A percentile compares a stretch with the other conserved stretches of the same genome.
Conservation (phyloP, 2,888 invertebrate species). For the Ectemnius lituratus region DNA sequence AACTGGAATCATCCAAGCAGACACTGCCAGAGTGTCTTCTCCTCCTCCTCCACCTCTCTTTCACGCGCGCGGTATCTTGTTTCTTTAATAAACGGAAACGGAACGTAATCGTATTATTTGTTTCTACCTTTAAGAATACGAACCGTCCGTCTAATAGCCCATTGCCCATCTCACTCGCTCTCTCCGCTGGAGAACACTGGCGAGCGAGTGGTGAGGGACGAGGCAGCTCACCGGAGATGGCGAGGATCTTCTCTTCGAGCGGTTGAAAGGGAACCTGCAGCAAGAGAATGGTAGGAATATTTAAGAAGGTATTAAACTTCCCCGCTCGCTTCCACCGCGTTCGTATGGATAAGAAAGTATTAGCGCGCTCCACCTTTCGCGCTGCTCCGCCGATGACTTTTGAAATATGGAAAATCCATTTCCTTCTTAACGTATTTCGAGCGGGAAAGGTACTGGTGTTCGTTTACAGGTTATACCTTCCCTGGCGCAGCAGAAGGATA, state of each 20-base stretch:
- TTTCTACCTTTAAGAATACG: conserved; percentile 73
- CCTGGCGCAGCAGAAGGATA: neutral
- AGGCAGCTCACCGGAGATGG: conserved; percentile 23
- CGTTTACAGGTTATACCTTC: neutral
- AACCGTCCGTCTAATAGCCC: conserved; percentile 64
- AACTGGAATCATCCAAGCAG: conserved; percentile 57
- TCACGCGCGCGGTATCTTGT: conserved; percentile 72
- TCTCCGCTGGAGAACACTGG: neutral
- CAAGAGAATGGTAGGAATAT: conserved; percentile 73
- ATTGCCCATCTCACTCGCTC: neutral
- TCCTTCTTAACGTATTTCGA: neutral
- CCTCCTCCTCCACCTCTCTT: too few relatives aligned
- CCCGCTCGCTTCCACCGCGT: conserved; percentile 45
- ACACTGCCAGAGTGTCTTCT: conserved; percentile 50
- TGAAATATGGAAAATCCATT: conserved; percentile 68
- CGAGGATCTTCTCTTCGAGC: conserved; percentile 41
- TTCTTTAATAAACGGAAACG: conserved; percentile 78
- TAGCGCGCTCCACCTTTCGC: conserved; percentile 70
- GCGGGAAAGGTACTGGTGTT: neutral
- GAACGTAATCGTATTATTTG: conserved; percentile 78
- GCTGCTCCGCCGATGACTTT: conserved; percentile 65
- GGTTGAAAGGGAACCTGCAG: conserved; percentile 27
- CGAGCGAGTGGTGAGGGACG: conserved; percentile 28
- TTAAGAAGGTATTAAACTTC: conserved; percentile 76
- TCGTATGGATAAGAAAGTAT: conserved; percentile 67